Evolutionary conservation across 1,140 invertebrate genomes (phyloP).

Genomic region (Drosophila busckii): DNA sequence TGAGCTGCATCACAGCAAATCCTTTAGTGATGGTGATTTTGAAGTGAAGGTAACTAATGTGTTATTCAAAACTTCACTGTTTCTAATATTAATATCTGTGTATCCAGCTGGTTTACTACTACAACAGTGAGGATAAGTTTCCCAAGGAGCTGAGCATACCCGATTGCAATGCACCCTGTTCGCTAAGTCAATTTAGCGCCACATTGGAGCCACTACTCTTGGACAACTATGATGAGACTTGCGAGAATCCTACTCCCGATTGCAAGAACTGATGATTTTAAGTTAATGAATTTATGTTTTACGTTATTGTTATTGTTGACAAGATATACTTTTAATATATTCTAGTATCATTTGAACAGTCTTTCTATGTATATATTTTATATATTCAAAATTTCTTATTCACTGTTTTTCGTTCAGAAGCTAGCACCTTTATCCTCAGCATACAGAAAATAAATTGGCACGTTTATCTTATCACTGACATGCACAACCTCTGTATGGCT

Average conservation of each 20-base stretch:
- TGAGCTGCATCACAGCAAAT: conserved; percentile 82
- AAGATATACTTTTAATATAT: conserved; percentile 15
- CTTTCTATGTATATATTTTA: too few species aligned
- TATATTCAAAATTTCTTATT: too few species aligned
- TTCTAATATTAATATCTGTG: background rate
- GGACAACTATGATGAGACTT: conserved; percentile 80
- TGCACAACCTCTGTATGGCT: conserved; percentile 88
- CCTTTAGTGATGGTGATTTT: conserved; percentile 74
- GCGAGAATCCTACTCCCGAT: conserved; percentile 70
- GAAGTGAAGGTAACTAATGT: conserved; percentile 79
- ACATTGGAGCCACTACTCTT: conserved; percentile 79
- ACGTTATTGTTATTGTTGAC: conserved; percentile 9
- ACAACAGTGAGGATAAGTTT: conserved; percentile 77
- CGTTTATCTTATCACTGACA: conserved; percentile 83
- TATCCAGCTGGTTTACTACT: conserved; percentile 72
- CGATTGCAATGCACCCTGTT: conserved; percentile 79
- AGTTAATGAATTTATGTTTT: background rate
- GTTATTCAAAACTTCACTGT: background rate
- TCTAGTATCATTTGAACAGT: background rate
- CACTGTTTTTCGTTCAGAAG: conserved; percentile 79
- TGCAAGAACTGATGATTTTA: conserved; percentile 60
- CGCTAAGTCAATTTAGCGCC: conserved; percentile 78
- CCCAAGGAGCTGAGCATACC: conserved; percentile 79
- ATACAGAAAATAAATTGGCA: conserved; percentile 92
- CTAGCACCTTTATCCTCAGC: conserved; percentile 89